Evolutionary conservation across 2,888 invertebrate genomes (phyloP).

Genomic region (Choristoneura rosaceana): DNA sequence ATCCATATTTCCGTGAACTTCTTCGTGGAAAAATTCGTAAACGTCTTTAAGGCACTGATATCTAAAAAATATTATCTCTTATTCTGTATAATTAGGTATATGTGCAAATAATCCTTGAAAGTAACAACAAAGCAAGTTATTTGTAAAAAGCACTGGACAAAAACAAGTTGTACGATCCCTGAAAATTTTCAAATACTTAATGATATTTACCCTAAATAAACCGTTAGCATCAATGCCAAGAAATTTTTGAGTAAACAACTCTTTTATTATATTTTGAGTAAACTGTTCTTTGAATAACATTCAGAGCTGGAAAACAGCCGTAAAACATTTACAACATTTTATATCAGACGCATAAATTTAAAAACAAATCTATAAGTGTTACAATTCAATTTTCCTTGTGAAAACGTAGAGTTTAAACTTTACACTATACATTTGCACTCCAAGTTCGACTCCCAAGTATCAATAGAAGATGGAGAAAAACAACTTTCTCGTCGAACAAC

Average conservation of each 20-base stretch:
- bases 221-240: not conserved
- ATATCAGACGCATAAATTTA: not conserved
- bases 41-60: not conserved
- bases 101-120: slow-evolving; percentile 3
- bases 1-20: not conserved
- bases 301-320: slow-evolving; percentile 6
- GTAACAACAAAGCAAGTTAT: not conserved
- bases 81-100: not conserved
- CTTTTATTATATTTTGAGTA: not conserved
- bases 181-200: not conserved
- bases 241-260: not conserved
- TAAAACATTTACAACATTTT: slow-evolving; percentile 16
- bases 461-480: slow-evolving; percentile 39
- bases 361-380: slow-evolving; percentile 14
- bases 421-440: slow-evolving; percentile 3
- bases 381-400: slow-evolving; percentile 2
- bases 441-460: slow-evolving; percentile 18
- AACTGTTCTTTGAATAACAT: not conserved
- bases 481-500: slow-evolving; percentile 39
- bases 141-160: not conserved
- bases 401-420: not conserved
- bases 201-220: not conserved
- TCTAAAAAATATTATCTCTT: slow-evolving; percentile 1
- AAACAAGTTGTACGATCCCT: not conserved
- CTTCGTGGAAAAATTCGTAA: not conserved